Evolutionary conservation across 2,113 vertebrate species (phyloP).

Genomic region (Austrofundulus limnaeus): DNA sequence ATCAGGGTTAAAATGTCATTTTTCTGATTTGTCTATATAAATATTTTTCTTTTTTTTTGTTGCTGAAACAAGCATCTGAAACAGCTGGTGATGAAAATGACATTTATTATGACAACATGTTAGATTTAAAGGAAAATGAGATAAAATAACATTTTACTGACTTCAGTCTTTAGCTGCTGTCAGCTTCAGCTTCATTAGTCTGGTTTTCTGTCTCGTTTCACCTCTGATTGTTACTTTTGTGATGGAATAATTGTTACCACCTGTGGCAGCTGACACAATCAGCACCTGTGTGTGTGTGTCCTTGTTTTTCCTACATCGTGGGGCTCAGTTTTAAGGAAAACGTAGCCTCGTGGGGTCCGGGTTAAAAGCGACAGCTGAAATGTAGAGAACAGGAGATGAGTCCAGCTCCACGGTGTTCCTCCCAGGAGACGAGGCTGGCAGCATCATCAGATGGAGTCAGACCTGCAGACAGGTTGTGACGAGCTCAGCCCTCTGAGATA

Average conservation of each 20-base stretch:
- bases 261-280: not conserved
- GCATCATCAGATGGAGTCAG: not conserved
- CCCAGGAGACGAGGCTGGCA: not conserved
- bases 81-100: not conserved
- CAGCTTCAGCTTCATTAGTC: not conserved
- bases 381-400: not conserved
- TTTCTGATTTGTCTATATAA: no score
- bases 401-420: no score
- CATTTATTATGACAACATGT: not conserved
- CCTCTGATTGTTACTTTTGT: not conserved
- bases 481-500: not conserved
- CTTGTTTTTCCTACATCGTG: no score
- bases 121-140: not conserved
- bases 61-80: not conserved
- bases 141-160: not conserved
- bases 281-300: no score
- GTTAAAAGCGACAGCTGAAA: not conserved
- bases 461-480: not conserved
- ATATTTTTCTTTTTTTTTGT: not conserved
- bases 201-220: not conserved
- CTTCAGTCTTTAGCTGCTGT: not conserved
- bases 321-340: no score
- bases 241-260: not conserved
- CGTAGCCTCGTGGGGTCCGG: no score
- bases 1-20: no score